Evolutionary conservation across 2,888 invertebrate species (phyloP), one percentile per base, ranked within the genome.

Genomic region (Shargacucullia verbasci): DNA sequence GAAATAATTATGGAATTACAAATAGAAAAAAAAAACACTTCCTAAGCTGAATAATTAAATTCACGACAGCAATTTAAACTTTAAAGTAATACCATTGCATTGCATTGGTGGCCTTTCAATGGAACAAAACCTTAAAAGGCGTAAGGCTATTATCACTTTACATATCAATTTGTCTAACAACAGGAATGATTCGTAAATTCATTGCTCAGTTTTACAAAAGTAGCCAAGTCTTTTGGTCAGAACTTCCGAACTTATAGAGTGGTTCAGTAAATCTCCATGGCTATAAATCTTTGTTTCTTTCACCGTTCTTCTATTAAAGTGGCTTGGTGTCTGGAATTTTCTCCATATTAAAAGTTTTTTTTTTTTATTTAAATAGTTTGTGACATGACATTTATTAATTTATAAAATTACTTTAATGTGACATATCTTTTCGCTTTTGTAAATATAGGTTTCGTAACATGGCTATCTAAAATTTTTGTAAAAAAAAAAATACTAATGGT

Each of bases 351-450:
- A 54, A 52, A 58, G 44, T 50, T 69, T 69, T 53, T 65, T 52
- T 50, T 69, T 69, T 53, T 65, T 52, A 64, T 59, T 59, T 69
- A 47, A 58, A 61, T 63, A 63, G 50, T 55, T 31, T 48, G 50
- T 57, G 45, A 63, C 37, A 49, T 52, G 48, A 57, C 50, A 54
- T 73, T 71, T 69, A 76, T 72, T 60, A 65, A 70, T 33, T 62
- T 70, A 68, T 68, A 60, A 60, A 60, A 56, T 68, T 55, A 62
- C 46, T 60, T 55, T 49, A n/a, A 52, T 29, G 25, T 56, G 53
- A 35, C 43, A 57, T 59, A 45, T 59, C 13, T 57, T 49, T 46
- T 38, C 0, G 29, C 31, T 59, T 55, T 10, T 50, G 45, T 49
- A 62, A 58, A 9, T 12, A 37, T 25, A n/a, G 0, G 9, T 29